Evolutionary conservation across 2,888 invertebrate species (phyloP), one percentile per base, ranked within the genome.

Genomic region (Prenolepis imparis): DNA sequence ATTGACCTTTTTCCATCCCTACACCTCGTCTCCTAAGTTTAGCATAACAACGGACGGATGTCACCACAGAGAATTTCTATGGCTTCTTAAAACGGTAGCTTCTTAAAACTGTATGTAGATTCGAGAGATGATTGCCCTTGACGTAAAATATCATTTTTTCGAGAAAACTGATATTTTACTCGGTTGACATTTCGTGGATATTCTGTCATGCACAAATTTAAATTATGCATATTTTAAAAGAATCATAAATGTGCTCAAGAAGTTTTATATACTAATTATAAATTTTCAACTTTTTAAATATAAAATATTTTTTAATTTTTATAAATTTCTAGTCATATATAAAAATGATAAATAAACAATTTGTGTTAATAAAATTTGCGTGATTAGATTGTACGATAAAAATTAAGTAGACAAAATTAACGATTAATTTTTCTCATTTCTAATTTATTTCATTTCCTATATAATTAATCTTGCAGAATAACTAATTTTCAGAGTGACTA

Each of bases 31-130:
- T 77, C 82, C 84, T 87, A 86, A 90, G 90, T 86, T 89, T 75
- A 67, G 84, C 82, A 77, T 81, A 66, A 74, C 66, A 68, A 73
- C 70, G 77, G 52, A 84, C 67, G 83, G 77, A 89, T 86, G 80
- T 86, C 87, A 81, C 83, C 84, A 66, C 52, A 24, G 85, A 87
- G 86, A 83, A 84, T 85, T 87, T 82, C 70, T 83, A 61, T 68
- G 75, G 72, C 80, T 80, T 84, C 82, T 55, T 67, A 70, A 28
- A 28, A 57, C 75, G 55, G 48, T 18, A 18, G n/a, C n/a, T n/a
- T n/a, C n/a, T n/a, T n/a, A n/a, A n/a, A n/a, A n/a, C n/a, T n/a
- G n/a, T n/a, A n/a, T n/a, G n/a, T 57, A 48, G 78, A 57, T 84
- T 84, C 80, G 77, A 82, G 63, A 68, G 39, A 82, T 74, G 78